Evolutionary conservation across 2,797 vertebrate species (phyloP).

Genomic region (Hippoglossus hippoglossus): DNA sequence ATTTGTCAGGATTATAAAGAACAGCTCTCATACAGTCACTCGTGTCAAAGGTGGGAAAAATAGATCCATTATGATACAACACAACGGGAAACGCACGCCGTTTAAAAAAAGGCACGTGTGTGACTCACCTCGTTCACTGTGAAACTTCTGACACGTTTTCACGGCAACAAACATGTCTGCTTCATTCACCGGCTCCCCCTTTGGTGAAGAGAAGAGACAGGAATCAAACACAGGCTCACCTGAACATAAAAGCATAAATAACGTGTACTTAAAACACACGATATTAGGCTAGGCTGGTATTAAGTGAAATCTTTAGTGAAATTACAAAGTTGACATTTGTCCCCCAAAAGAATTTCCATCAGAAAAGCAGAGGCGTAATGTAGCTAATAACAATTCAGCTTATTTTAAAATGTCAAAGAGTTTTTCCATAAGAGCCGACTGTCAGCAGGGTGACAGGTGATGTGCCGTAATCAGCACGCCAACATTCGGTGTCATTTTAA

Average conservation of each 20-base stretch:
- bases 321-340: slow-evolving; percentile 35
- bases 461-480: background rate
- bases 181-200: slow-evolving; percentile 90
- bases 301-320: background rate
- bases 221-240: slow-evolving; percentile 13
- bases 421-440: background rate
- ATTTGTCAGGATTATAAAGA: slow-evolving; percentile 9
- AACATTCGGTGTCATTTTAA: background rate
- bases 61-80: slow-evolving; percentile 44
- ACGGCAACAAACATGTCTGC: slow-evolving; percentile 95
- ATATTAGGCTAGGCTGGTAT: background rate
- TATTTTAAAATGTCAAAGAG: too few species aligned
- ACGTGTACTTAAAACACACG: background rate
- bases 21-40: slow-evolving; percentile 24
- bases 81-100: background rate
- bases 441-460: slow-evolving; percentile 6
- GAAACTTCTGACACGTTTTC: slow-evolving; percentile 97
- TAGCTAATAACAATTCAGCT: too few species aligned
- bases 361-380: too few species aligned
- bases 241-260: slow-evolving; percentile 15
- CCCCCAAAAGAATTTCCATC: slow-evolving; percentile 16
- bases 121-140: slow-evolving; percentile 93
- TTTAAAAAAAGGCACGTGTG: slow-evolving; percentile 12
- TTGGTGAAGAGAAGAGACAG: slow-evolving; percentile 47
- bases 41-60: slow-evolving; percentile 36